Percentiles rank a stretch among this genome's conserved stretches.
phyloP scores from a whole-genome alignment of 2,888 invertebrate species.

The Scaptomyza cyrtandrae region DNA sequence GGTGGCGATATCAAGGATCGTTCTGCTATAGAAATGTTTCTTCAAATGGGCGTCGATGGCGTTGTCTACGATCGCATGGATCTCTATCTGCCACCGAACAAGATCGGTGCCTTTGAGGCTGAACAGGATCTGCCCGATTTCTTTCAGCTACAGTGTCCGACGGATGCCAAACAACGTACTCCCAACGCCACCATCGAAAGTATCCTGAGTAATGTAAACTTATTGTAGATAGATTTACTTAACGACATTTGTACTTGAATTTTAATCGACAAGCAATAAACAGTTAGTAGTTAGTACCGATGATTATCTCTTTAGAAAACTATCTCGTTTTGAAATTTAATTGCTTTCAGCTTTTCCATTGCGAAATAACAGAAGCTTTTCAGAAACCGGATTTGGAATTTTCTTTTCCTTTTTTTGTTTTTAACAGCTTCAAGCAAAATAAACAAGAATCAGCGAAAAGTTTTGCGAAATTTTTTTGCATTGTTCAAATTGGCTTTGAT shows the following conservation, averaged over 20 bases:
- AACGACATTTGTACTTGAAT: constrained; percentile 5
- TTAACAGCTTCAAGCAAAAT: not conserved
- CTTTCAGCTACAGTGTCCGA: constrained; percentile 78
- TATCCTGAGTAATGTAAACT: constrained; percentile 76
- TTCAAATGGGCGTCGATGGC: constrained; percentile 94
- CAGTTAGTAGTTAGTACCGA: not conserved
- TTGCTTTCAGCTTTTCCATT: constrained; percentile 17
- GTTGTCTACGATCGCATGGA: constrained; percentile 98
- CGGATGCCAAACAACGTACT: constrained; percentile 18
- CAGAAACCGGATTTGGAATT: constrained; percentile 23
- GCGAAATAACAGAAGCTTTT: not conserved
- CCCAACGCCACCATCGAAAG: constrained; percentile 74
- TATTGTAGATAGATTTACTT: constrained; percentile 45
- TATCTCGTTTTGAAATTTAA: not conserved
- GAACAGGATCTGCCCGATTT: constrained; percentile 77
- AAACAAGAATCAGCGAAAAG: not conserved
- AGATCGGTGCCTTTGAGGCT: constrained; percentile 63
- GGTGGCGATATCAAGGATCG: constrained; percentile 96
- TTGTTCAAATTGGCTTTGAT: constrained; percentile 13
- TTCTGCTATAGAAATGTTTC: constrained; percentile 92
- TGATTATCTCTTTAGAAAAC: not conserved
- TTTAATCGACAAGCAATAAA: constrained; percentile 58
- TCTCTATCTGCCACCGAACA: constrained; percentile 72
- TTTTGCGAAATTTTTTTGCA: constrained; percentile 4
- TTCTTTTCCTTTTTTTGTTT: constrained; percentile 38